phyloP scores from a whole-genome alignment of 2,797 vertebrate species.

The Pangasius larnaudii region DNA sequence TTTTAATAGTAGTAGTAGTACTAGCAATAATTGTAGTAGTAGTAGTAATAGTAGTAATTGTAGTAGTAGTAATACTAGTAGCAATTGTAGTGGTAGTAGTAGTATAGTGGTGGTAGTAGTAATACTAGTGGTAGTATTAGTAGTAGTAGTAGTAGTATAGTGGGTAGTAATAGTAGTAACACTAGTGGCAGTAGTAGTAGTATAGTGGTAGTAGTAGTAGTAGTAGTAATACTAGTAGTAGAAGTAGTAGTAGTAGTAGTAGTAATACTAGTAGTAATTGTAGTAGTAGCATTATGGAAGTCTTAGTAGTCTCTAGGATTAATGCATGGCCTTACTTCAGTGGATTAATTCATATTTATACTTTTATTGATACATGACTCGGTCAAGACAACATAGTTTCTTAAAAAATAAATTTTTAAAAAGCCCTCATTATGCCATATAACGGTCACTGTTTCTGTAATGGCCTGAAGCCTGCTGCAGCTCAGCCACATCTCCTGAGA shows the following conservation, averaged over 20 bases:
- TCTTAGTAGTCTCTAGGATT: neutral
- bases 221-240: neutral
- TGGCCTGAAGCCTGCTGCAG: neutral
- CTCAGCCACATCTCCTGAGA: neutral
- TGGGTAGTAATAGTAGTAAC: neutral
- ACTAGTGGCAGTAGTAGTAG: neutral
- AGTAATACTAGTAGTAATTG: too few relatives aligned
- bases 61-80: neutral
- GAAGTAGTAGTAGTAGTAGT: too few relatives aligned
- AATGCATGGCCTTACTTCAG: neutral
- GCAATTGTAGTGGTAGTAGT: neutral
- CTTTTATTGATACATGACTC: neutral
- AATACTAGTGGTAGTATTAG: neutral
- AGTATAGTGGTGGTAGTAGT: neutral
- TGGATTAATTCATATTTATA: neutral
- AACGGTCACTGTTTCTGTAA: neutral
- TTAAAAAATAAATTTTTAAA: neutral
- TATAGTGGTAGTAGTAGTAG: neutral
- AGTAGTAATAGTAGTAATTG: neutral
- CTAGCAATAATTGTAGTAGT: neutral
- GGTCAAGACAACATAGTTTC: neutral
- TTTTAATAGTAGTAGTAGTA: neutral
- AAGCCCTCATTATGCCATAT: neutral
- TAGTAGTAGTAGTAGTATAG: neutral
- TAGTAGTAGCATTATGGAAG: neutral